A percentile compares a stretch with the other conserved stretches of the same genome.
These are phyloP conservation scores for Cnemophilus loriae DNA, from an alignment of 2,113 vertebrate genomes.

Conservation along the genomic window DNA sequence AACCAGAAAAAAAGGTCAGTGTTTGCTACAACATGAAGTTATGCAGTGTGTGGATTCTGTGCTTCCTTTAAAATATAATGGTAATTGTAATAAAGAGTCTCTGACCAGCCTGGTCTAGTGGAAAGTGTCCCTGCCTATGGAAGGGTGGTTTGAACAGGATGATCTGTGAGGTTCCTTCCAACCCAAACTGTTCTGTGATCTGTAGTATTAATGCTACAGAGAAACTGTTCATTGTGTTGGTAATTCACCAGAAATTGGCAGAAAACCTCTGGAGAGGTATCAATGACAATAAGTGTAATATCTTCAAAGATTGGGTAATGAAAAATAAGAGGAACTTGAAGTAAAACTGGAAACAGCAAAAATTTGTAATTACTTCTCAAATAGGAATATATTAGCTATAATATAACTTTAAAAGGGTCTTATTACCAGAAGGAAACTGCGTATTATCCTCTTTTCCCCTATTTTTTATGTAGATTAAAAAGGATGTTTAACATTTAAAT, in stretches of 20 bases:
- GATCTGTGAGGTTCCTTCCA: not conserved
- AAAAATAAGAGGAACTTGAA: not conserved
- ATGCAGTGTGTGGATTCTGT: not conserved
- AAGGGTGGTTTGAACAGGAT: not conserved
- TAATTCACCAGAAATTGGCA: not conserved
- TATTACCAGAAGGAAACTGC: not conserved
- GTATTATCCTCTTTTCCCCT: not conserved
- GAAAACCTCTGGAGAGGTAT: not conserved
- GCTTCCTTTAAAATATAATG: not conserved
- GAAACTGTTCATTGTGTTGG: not conserved
- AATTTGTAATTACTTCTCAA: not conserved
- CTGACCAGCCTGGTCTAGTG: not conserved
- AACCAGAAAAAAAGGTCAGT: rapidly evolving
- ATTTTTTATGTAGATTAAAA: not conserved
- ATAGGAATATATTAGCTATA: not conserved
- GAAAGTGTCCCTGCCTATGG: not conserved
- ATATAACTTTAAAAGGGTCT: not conserved
- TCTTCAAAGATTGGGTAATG: not conserved
- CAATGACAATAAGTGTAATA: not conserved
- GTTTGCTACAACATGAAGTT: not conserved
- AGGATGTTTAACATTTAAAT: not conserved
- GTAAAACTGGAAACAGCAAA: not conserved
- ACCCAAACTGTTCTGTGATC: not conserved
- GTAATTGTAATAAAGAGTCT: not conserved
- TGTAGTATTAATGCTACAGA: not conserved